Percentiles rank a stretch among this genome's conserved stretches.
These are phyloP conservation scores for Ploceus nigricollis DNA, from an alignment of 2,113 vertebrate genomes.

Conservation along the genomic window DNA sequence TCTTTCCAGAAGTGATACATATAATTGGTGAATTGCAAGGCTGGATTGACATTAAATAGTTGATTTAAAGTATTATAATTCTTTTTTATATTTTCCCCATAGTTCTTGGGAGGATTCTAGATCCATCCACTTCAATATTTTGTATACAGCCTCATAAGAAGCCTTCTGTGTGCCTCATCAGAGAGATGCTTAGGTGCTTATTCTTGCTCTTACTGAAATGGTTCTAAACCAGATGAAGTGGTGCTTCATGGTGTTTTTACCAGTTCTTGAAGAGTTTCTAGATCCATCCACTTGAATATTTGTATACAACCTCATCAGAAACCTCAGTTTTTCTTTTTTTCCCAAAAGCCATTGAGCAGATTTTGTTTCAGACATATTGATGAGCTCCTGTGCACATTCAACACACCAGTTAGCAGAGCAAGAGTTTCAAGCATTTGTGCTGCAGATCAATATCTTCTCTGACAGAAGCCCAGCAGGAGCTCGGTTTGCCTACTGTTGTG, in stretches of 20 bases:
- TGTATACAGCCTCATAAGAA: background rate
- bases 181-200: background rate
- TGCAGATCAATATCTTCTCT: background rate
- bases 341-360: background rate
- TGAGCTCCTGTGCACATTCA: background rate
- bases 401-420: background rate
- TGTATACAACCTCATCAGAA: background rate
- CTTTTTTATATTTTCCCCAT: background rate
- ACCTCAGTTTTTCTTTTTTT: background rate
- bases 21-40: background rate
- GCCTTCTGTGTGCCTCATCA: background rate
- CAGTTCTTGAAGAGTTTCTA: background rate
- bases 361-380: background rate
- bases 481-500: background rate
- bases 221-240: background rate
- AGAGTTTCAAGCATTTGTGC: background rate
- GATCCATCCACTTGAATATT: background rate
- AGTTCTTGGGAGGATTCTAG: background rate
- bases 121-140: background rate
- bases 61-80: background rate
- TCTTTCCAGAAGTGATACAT: background rate
- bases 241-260: background rate
- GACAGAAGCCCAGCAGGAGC: background rate
- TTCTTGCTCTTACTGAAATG: background rate
- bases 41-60: background rate